These are phyloP conservation scores for Alfaro cultratus DNA, from an alignment of 2,797 vertebrate genomes.

Conservation along the genomic window DNA sequence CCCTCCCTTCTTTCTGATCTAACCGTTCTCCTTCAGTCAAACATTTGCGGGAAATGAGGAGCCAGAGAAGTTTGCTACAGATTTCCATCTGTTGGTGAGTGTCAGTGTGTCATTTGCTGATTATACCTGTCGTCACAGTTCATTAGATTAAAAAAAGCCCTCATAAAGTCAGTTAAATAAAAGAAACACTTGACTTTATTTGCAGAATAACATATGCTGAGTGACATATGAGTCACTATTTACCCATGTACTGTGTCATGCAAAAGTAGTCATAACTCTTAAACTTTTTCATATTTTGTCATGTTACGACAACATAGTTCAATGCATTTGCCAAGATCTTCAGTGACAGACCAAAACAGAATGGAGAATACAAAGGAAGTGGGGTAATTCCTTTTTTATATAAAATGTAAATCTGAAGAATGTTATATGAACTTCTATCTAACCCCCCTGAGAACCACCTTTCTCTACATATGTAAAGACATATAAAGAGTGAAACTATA, in stretches of 20 bases:
- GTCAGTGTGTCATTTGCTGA: constrained; percentile 41
- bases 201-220: background rate
- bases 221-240: constrained; percentile 1
- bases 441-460: background rate
- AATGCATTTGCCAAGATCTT: background rate
- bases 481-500: background rate
- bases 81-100: constrained; percentile 50
- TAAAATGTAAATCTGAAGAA: background rate
- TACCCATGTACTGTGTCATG: background rate
- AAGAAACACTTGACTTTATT: constrained; percentile 4
- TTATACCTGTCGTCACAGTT: constrained; percentile 33
- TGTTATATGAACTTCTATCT: background rate
- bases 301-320: background rate
- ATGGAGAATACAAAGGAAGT: background rate
- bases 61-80: constrained; percentile 37
- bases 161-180: constrained; percentile 9
- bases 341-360: background rate
- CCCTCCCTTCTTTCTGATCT: constrained; percentile 68
- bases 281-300: background rate
- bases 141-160: constrained; percentile 10
- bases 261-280: background rate
- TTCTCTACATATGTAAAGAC: background rate
- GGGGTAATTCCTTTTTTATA: background rate
- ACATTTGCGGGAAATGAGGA: constrained; percentile 57
- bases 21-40: constrained; percentile 58